Base-by-base conservation (phyloP, 2,888 invertebrate species). In the Neria commutata region DNA sequence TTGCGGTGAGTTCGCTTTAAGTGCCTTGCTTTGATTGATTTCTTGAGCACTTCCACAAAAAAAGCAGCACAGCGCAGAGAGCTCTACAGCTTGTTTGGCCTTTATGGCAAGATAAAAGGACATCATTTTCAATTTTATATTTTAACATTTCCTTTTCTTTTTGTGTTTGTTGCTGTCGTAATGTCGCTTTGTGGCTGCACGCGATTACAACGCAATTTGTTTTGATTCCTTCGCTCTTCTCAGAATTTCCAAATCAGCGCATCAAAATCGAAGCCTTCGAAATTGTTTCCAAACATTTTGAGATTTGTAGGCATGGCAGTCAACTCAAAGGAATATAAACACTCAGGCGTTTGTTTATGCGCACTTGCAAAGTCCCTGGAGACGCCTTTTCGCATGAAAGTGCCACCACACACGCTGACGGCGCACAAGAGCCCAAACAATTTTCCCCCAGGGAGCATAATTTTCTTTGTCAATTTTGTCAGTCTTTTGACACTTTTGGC, bases 121-220 rank as follows among this genome's bases (percentile, higher is more conserved):
- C 61, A 55, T 53, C 55, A 48, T 54, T 50, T 50, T 50, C 53
- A 8, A 6, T 29, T 11, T 29, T 29, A 6, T 8, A 29, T 29
- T 29, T 29, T 29, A 29, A 11, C 11, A 11, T 29, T 6, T 29
- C 11, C 29, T 29, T 29, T 29, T 29, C 11, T 29, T 29, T 29
- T 29, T 8, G 6, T 29, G 6, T 8, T 8, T 6, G 29, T 29
- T 29, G 6, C 11, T 29, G 11, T 29, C 11, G 6, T 29, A 6
- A 29, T 29, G 45, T 50, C 54, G 54, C 47, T 59, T 59, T 51
- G 25, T 60, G 49, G 16, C 45, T 24, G 42, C 19, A 16, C 23
- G 42, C 40, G 75, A 73, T 73, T 73, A 73, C 76, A 64, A 65
- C 66, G 73, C 73, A 76, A 76, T 76, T 73, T 73, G 75, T 74